Percentiles rank a stretch among this genome's conserved stretches.
Conservation (phyloP, 2,888 invertebrate genomes). For the Tenthredo livida region DNA sequence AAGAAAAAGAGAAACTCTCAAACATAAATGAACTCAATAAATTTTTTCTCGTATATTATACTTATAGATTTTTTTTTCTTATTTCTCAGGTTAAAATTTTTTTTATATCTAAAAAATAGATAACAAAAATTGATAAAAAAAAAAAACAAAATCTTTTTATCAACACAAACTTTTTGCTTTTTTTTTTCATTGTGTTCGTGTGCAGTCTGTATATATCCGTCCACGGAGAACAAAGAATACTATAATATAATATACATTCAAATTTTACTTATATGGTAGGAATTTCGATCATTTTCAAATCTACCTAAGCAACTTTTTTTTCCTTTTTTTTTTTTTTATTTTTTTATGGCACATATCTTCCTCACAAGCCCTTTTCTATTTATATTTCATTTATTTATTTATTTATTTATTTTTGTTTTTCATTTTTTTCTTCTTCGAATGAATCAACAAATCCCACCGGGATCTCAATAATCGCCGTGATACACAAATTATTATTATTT, state of each 20-base stretch:
- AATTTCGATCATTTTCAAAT: conserved; percentile 56
- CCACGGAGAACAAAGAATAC: not conserved
- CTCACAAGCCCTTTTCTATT: conserved; percentile 58
- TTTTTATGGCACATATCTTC: conserved; percentile 70
- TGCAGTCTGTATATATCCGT: too few species aligned
- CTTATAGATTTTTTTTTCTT: conserved; percentile 46
- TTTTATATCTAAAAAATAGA: conserved; percentile 44
- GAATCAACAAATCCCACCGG: conserved; percentile 4
- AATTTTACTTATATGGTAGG: not conserved
- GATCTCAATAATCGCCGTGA: not conserved
- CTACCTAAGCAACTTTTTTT: conserved; percentile 63
- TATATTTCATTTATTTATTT: not conserved
- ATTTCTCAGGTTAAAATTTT: conserved; percentile 43
- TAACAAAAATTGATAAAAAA: conserved; percentile 30
- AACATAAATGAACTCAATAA: conserved; percentile 61
- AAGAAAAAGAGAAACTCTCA: conserved; percentile 62
- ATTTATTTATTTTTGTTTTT: not conserved
- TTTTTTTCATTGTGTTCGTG: not conserved
- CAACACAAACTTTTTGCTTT: conserved; percentile 7
- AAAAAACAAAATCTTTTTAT: conserved; percentile 34
- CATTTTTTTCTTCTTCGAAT: conserved; percentile 31
- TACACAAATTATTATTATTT: not conserved
- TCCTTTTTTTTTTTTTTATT: conserved; percentile 57
- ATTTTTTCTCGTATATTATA: conserved; percentile 58
- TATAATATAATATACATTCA: not conserved